Base-by-base conservation (phyloP, 2,888 invertebrate species). In the Rhagium mordax region DNA sequence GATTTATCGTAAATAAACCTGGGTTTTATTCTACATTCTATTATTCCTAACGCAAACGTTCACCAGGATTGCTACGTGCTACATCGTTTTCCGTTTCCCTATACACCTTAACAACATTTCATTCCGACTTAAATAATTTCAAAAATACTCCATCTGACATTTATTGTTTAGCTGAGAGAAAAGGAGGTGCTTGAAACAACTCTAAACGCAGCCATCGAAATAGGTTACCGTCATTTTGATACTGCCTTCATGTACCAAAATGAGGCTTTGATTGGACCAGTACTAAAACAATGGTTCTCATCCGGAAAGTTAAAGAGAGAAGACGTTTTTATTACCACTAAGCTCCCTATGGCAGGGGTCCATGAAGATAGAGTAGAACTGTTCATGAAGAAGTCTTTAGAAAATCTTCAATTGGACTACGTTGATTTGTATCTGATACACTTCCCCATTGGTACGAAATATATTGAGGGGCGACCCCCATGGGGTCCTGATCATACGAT, bases 161-260 rank as follows among this genome's bases (percentile, higher is more conserved):
- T 2, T 49, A n/a, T 18, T 51, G 51, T 27, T 53, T 79, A 94
- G 94, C 91, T 93, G 41, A 89, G 90, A 0, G 91, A 92, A 70
- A 90, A 89, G 7, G n/a, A 10, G 2, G 93, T 92, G 79, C 86
- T 94, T 64, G 92, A 92, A 84, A 84, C 86, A 48, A 92, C 94
- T 1, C 88, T 95, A 16, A 90, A 92, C 18, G 86, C 87, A 0
- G 95, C 95, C 0, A 85, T 95, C 49, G 91, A 91, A 76, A 90
- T 91, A 53, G 95, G 95, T 0, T 95, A 95, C 86, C 90, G 95
- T 3, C 95, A 94, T 82, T 93, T 96, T 76, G 95, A 96, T 85
- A 91, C 94, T 0, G 95, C 95, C 0, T 90, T 92, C 2, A 92
- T 90, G 2, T 95, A 96, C 83, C 88, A 91, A 75, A 96, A 95